Base-by-base conservation (phyloP, 1,140 invertebrate species). In the Nasonia longicornis region DNA sequence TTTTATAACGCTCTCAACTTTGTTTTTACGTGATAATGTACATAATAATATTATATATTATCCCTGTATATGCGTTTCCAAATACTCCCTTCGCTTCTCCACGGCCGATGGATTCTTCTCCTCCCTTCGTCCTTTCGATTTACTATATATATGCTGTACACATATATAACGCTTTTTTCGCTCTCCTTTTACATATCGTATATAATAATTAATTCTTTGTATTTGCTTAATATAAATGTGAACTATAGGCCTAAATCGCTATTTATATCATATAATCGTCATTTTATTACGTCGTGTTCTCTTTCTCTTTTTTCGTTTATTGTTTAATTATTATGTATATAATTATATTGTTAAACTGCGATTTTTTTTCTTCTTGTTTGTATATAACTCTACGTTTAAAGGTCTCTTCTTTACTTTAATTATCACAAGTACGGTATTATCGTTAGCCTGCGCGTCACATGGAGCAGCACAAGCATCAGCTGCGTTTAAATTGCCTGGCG, bases 401-500 rank as follows among this genome's bases (percentile, higher is more conserved):
- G 67, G 67, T 79, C 74, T 83, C 69, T 82, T 77, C 52, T 76
- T 81, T 77, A 83, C 80, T 78, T 78, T 82, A 82, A 78, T 87
- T 87, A 87, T 87, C 86, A 87, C 86, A 87, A 86, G 81, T 87
- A 85, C 82, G 76, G 84, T 85, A 86, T 85, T 84, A 84, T 86
- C 82, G 79, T 86, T 84, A 84, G 75, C 76, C 63, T 38, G 69
- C 26, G 66, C 45, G 76, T 82, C 81, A 74, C 71, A 74, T 64
- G 31, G 31, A 71, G 48, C 20, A 38, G 58, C 52, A 69, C 35
- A 66, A 83, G 64, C 78, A 7, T 81, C 58, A 73, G n/a, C 76
- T 78, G 64, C 26, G 29, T 70, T 42, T 71, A 71, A 64, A 80
- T 80, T 79, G 70, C 83, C 7, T 70, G 16, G 31, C 35, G 69